A percentile compares a stretch with the other conserved stretches of the same genome.
Evolutionary conservation across 2,113 vertebrate species (phyloP).

Genomic region (Nothobranchius furzeri): DNA sequence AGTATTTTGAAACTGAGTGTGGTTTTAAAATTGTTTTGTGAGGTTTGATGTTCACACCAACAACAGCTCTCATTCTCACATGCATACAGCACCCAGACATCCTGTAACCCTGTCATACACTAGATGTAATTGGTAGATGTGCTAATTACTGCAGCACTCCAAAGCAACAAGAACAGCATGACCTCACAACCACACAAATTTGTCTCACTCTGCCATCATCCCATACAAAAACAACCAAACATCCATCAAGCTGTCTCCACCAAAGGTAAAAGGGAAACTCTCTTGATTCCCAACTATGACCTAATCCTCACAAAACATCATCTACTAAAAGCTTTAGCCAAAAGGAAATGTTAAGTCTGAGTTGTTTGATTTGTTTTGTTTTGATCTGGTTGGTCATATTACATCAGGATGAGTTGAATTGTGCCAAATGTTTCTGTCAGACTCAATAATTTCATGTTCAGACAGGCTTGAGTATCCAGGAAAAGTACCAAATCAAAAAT

Average conservation of each 20-base stretch:
- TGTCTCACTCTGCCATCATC: constrained; percentile 40
- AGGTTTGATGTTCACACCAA: constrained; percentile 46
- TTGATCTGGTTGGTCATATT: not conserved
- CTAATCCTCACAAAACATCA: constrained; percentile 28
- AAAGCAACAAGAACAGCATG: constrained; percentile 36
- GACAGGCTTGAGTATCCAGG: not conserved
- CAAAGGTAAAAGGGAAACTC: constrained; percentile 55
- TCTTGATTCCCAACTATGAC: constrained; percentile 12
- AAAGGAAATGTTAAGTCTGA: not conserved
- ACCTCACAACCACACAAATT: constrained; percentile 62
- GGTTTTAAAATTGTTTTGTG: constrained; percentile 54
- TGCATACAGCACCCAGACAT: constrained; percentile 42
- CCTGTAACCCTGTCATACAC: constrained; percentile 51
- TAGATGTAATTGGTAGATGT: constrained; percentile 54
- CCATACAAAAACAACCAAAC: constrained; percentile 27
- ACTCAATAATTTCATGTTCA: constrained; percentile 12
- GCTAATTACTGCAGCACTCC: constrained; percentile 58
- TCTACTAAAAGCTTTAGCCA: constrained; percentile 15
- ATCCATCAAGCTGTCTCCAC: constrained; percentile 65
- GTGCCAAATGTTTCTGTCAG: constrained; percentile 19
- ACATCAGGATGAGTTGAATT: constrained; percentile 6
- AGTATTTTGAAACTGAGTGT: constrained; percentile 52
- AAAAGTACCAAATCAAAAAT: not conserved
- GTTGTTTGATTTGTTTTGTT: constrained; percentile 5
- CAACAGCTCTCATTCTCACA: constrained; percentile 20